Evolutionary conservation across 2,797 vertebrate species (phyloP), one percentile per base, ranked within the genome.

Genomic region (Notolabrus celidotus): DNA sequence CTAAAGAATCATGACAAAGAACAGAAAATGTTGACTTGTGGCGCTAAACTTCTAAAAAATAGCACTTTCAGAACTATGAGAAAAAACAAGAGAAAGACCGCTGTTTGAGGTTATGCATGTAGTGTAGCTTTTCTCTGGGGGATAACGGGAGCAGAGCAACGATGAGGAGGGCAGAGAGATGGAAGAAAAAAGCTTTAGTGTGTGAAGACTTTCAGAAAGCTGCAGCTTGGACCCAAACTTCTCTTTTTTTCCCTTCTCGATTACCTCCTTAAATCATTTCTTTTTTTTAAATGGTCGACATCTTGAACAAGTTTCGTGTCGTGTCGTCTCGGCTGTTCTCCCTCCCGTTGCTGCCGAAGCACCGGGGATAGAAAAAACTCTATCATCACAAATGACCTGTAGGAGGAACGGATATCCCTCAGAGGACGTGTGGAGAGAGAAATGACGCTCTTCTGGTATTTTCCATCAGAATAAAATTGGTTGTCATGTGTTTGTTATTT

Each of bases 191-290:
- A 90, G 90, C 91, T 93, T 92, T 93, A 87, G 83, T 83, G 79
- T 88, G 75, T 88, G 73, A 83, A 79, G 63, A 77, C 73, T 83
- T 87, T 87, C 49, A 46, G 82, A 86, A 87, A 88, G 80, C 82
- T 89, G 83, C 90, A 92, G 85, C 91, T 90, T 67, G 74, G 86
- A 92, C 85, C 89, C 90, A 93, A 93, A 93, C 89, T 56, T 68
- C 76, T 77, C 51, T 50, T 62, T 55, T 62, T 79, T 68, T 75
- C 55, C 73, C 41, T 59, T 85, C 83, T 84, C 60, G 46, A 80
- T 91, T 87, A 91, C 85, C 89, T 91, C 90, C 84, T 74, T 6
- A 50, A 41, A n/a, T n/a, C n/a, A n/a, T n/a, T n/a, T n/a, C n/a
- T n/a, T n/a, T n/a, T n/a, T n/a, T n/a, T n/a, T n/a, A n/a, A n/a